phyloP scores from a whole-genome alignment of 2,113 vertebrate genomes.

The Xyrauchen texanus region DNA sequence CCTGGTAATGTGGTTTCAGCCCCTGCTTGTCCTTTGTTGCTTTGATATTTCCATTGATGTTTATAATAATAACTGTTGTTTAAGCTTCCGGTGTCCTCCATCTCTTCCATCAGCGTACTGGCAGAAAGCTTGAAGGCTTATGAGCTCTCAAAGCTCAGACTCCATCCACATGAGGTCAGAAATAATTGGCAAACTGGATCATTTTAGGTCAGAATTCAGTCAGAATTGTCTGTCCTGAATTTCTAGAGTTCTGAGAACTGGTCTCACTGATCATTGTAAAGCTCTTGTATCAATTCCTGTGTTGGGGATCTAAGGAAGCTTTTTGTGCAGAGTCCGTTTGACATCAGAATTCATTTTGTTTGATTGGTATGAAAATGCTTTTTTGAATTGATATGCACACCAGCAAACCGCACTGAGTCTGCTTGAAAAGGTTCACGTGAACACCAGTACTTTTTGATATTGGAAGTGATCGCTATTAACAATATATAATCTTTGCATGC shows the following conservation, averaged over 20 bases:
- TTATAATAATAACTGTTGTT: slow-evolving; percentile 10
- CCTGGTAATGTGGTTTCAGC: neutral
- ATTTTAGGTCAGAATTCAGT: neutral
- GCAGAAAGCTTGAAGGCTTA: slow-evolving; percentile 2
- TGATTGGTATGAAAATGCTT: too few relatives aligned
- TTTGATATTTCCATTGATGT: slow-evolving; percentile 1
- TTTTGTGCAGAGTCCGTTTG: too few relatives aligned
- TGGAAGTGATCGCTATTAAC: too few relatives aligned
- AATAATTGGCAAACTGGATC: neutral
- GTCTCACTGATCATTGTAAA: neutral
- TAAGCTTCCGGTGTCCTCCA: neutral
- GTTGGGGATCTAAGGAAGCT: neutral
- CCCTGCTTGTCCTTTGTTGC: neutral
- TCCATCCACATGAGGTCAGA: neutral
- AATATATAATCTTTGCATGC: too few relatives aligned
- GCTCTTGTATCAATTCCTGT: neutral
- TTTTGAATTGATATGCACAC: too few relatives aligned
- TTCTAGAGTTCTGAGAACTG: neutral
- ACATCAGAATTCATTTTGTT: too few relatives aligned
- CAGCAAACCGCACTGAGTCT: too few relatives aligned
- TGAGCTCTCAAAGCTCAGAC: neutral
- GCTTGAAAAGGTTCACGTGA: too few relatives aligned
- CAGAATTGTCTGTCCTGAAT: too few relatives aligned
- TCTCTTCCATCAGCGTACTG: neutral
- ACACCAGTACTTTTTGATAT: too few relatives aligned